phyloP scores from a whole-genome alignment of 92 coral and sea anemone species.

The Siderastrea siderea region DNA sequence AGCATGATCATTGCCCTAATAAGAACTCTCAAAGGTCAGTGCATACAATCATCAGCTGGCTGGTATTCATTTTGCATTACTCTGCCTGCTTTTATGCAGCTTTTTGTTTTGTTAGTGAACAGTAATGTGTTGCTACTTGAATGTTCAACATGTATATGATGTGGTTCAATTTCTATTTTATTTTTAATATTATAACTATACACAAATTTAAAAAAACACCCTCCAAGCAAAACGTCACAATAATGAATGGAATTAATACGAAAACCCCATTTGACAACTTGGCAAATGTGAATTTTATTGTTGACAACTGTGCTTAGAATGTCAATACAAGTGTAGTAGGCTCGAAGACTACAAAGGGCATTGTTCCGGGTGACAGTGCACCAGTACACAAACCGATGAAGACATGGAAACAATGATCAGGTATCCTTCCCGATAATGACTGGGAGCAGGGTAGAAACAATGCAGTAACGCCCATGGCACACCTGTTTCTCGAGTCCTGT shows the following conservation, averaged over 20 bases:
- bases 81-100: no score
- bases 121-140: no score
- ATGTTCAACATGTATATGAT: no score
- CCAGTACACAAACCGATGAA: background rate
- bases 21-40: slow-evolving; percentile 62
- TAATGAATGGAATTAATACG: background rate
- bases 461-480: background rate
- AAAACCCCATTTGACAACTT: background rate
- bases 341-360: slow-evolving; percentile 29
- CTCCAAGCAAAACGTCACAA: slow-evolving; percentile 71
- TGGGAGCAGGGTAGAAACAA: background rate
- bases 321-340: slow-evolving; percentile 30
- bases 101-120: no score
- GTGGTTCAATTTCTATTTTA: no score
- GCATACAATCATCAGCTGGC: slow-evolving; percentile 7
- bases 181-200: slow-evolving; percentile 60
- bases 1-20: slow-evolving; percentile 54
- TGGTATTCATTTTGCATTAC: no score
- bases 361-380: background rate
- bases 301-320: slow-evolving; percentile 51
- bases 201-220: slow-evolving; percentile 62
- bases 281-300: slow-evolving; percentile 66
- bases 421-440: background rate
- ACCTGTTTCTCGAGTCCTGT: background rate
- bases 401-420: background rate